phyloP scores from a whole-genome alignment of 2,113 vertebrate genomes.

The Ginglymostoma cirratum region DNA sequence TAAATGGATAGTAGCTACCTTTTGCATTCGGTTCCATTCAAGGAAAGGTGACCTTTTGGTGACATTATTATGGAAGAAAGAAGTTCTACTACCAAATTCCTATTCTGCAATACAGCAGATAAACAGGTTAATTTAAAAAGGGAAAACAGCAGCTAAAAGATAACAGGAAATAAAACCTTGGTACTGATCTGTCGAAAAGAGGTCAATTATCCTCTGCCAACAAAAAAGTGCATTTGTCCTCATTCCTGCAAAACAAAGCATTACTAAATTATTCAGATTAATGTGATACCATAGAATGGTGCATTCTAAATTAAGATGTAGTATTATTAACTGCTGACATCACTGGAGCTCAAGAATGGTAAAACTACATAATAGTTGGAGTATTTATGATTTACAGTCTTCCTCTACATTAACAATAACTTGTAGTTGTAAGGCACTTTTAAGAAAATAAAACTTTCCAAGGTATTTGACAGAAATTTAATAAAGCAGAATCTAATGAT shows the following conservation, averaged over 20 bases:
- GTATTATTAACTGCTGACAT: neutral
- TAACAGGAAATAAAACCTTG: neutral
- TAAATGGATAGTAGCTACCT: neutral
- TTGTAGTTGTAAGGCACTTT: neutral
- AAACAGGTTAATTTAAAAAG: neutral
- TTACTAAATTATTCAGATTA: neutral
- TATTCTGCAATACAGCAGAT: neutral
- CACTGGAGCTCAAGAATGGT: neutral
- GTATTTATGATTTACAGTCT: neutral
- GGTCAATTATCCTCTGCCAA: neutral
- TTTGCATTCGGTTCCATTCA: neutral
- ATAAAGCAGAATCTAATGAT: neutral
- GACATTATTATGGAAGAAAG: neutral
- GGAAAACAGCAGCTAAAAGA: neutral
- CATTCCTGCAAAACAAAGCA: neutral
- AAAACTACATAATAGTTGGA: neutral
- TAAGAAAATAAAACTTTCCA: neutral
- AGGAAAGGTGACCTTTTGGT: neutral
- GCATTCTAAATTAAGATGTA: neutral
- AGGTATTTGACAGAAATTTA: neutral
- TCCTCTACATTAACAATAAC: neutral
- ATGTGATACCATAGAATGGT: neutral
- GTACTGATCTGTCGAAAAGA: neutral
- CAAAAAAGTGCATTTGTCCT: neutral
- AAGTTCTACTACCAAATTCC: neutral